Base-by-base conservation (phyloP, 92 coral and sea anemone genomes). In the Zoanthus sociatus region DNA sequence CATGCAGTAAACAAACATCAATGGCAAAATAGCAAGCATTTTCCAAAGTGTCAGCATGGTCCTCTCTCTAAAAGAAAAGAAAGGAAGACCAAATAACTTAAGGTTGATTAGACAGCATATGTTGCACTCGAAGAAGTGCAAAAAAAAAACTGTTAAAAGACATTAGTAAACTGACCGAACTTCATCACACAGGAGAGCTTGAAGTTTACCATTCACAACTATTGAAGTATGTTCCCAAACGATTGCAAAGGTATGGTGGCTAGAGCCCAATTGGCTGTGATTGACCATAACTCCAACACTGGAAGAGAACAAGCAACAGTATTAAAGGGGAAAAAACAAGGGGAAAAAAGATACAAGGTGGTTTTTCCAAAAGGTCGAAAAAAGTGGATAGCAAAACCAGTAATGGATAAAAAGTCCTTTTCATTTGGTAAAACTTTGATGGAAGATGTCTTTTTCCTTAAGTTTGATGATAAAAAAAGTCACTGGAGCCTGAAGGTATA, bases 231-330 rank as follows among this genome's bases (percentile, higher is more conserved):
- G 5, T 72, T 4, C 81, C 88, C 33, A 84, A 84, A 33, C 50
- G 82, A 9, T 14, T 54, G 21, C 88, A 73, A 33, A 48, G 70
- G 82, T n/a, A 84, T 84, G 88, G 33, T 84, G 13, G 88, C 82
- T 2, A 26, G 88, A 2, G 73, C 88, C 37, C 68, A 84, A 14
- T 32, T 84, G 33, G 88, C 88, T 20, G 82, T 46, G 13, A 32
- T 84, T 16, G 88, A 84, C 58, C 68, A 84, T 72, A 84, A 84
- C 70, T 63, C 70, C 70, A 84, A 89, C 71, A 84, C 73, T n/a
- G 73, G 79, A 33, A 66, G 88, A 26, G 76, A 77, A 51, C 77
- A 86, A 69, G 89, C 70, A 53, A 53, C 58, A 53, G 15, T 53
- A 53, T 53, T 53, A 53, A 53, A 53, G 10, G 58, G 58, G 15